phyloP scores from a whole-genome alignment of 2,113 vertebrate species.

The Ardeotis arabs region DNA sequence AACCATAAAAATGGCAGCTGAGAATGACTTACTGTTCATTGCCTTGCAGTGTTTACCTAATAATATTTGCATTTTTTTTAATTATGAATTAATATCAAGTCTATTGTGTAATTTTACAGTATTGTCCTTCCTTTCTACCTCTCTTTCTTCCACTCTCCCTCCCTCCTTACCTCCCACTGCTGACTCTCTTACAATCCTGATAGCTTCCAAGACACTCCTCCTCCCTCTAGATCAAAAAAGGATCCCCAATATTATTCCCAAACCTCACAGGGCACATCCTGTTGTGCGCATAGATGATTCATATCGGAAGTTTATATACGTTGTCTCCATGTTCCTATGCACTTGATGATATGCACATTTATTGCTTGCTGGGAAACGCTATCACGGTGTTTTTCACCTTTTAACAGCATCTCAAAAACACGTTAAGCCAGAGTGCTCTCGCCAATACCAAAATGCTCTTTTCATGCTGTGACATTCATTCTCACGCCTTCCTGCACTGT shows the following conservation, averaged over 20 bases:
- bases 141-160: neutral
- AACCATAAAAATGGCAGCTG: neutral
- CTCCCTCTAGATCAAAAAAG: neutral
- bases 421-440: neutral
- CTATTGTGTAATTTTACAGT: neutral
- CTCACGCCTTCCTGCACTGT: neutral
- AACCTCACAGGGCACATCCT: neutral
- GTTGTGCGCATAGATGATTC: neutral
- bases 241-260: neutral
- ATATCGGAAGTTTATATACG: rapidly evolving
- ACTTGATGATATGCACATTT: neutral
- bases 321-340: neutral
- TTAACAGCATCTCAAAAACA: neutral
- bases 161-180: neutral
- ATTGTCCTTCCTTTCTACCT: neutral
- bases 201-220: neutral
- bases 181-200: neutral
- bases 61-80: neutral
- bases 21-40: neutral
- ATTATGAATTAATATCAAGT: neutral
- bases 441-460: neutral
- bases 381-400: neutral
- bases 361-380: neutral
- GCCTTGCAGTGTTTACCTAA: neutral
- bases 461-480: neutral